Conservation (phyloP, 2,888 invertebrate genomes). For the Leucania comma region DNA sequence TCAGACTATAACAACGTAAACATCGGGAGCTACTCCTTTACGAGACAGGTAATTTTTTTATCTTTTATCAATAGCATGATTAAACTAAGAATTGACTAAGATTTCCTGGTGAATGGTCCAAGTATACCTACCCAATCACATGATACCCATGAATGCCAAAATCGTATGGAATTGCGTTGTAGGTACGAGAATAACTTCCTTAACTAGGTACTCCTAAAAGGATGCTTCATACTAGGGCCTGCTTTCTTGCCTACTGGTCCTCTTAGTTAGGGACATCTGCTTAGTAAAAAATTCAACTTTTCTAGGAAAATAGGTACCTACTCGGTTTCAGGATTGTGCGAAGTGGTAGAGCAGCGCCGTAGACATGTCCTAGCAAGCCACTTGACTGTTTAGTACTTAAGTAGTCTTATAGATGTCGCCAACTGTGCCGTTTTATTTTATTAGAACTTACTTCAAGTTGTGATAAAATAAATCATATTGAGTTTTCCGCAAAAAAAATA, state of each 20-base stretch:
- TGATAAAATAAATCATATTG: no score
- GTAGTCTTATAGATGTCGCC: slow-evolving; percentile 7
- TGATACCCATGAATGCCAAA: neutral
- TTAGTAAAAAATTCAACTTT: neutral
- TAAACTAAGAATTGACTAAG: neutral
- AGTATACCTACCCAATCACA: neutral
- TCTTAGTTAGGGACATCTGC: neutral
- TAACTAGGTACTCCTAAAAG: neutral
- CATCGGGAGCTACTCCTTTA: no score
- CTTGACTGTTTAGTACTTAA: neutral
- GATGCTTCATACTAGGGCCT: neutral
- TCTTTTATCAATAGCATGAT: neutral
- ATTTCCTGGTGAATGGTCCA: neutral
- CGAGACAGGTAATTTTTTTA: neutral
- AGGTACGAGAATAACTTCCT: neutral
- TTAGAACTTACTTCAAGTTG: no score
- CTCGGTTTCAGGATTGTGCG: neutral
- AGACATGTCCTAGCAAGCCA: neutral
- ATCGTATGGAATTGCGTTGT: neutral
- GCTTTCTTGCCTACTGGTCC: neutral
- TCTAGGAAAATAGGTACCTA: neutral
- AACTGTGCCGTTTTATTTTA: no score
- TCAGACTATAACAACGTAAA: neutral
- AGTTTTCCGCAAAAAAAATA: no score
- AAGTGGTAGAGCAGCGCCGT: neutral